phyloP scores from a whole-genome alignment of 2,797 vertebrate species.

The Epinephelus malabaricus region DNA sequence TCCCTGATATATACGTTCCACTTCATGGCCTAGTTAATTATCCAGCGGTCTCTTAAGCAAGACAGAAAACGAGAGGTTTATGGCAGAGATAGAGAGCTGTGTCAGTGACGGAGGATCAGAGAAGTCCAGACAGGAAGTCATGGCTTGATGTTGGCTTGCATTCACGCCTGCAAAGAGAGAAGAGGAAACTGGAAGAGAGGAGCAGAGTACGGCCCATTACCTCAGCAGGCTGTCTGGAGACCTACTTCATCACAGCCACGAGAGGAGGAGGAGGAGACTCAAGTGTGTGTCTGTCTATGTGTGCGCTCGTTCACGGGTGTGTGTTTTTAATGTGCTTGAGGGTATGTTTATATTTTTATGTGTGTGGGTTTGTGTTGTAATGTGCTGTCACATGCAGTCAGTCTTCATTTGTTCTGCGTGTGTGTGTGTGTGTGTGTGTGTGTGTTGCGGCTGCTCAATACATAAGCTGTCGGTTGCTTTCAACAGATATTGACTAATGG shows the following conservation, averaged over 20 bases:
- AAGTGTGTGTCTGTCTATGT: conserved; percentile 33
- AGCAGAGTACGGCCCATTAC: conserved; percentile 65
- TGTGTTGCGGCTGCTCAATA: conserved; percentile 28
- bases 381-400: conserved; percentile 45
- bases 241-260: conserved; percentile 56
- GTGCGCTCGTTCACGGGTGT: not conserved
- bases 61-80: conserved; percentile 14
- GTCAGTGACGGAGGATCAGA: conserved; percentile 33
- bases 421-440: conserved; percentile 30
- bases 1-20: not conserved
- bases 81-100: conserved; percentile 11
- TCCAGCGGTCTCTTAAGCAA: not conserved
- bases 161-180: conserved; percentile 24
- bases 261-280: conserved; percentile 36
- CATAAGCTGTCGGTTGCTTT: conserved; percentile 40
- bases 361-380: conserved; percentile 43
- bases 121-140: conserved; percentile 35
- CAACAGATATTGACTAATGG: conserved; percentile 55
- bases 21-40: conserved; percentile 12
- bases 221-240: conserved; percentile 61
- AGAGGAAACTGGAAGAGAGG: conserved; percentile 39
- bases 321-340: conserved; percentile 34
- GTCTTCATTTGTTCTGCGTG: conserved; percentile 7
- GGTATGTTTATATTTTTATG: conserved; percentile 41
- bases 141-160: conserved; percentile 37